These are phyloP conservation scores for Panurus biarmicus DNA, from an alignment of 2,113 vertebrate genomes.

Conservation along the genomic window DNA sequence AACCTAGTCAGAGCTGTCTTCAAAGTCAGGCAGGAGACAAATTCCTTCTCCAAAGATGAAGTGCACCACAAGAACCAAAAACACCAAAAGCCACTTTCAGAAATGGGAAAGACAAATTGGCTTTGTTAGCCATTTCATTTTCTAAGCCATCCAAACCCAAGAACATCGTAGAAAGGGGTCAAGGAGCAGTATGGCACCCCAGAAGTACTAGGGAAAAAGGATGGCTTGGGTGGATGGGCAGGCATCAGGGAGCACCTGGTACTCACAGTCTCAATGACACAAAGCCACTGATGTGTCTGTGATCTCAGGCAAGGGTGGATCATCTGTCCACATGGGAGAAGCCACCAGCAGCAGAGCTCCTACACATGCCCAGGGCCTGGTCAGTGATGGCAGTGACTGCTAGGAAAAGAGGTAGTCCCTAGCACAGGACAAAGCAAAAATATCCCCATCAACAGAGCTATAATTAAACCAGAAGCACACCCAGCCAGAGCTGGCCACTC, in stretches of 20 bases:
- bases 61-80: conserved; percentile 3
- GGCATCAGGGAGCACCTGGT: not conserved
- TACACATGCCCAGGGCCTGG: not conserved
- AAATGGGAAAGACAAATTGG: not conserved
- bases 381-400: not conserved
- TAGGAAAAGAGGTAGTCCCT: not conserved
- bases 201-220: not conserved
- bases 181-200: not conserved
- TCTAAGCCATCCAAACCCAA: not conserved
- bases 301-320: not conserved
- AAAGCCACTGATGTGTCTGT: not conserved
- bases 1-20: conserved; percentile 16
- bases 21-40: conserved; percentile 23
- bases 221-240: not conserved
- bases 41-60: not conserved
- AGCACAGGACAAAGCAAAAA: not conserved
- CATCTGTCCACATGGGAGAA: accelerated
- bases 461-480: conserved; percentile 48
- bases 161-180: not conserved
- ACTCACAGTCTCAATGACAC: not conserved
- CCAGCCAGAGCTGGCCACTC: conserved; percentile 9
- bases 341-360: not conserved
- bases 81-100: not conserved
- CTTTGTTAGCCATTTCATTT: not conserved
- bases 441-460: not conserved